Evolutionary conservation across 1,140 invertebrate species (phyloP).

Genomic region (Wiebesia pumilae): DNA sequence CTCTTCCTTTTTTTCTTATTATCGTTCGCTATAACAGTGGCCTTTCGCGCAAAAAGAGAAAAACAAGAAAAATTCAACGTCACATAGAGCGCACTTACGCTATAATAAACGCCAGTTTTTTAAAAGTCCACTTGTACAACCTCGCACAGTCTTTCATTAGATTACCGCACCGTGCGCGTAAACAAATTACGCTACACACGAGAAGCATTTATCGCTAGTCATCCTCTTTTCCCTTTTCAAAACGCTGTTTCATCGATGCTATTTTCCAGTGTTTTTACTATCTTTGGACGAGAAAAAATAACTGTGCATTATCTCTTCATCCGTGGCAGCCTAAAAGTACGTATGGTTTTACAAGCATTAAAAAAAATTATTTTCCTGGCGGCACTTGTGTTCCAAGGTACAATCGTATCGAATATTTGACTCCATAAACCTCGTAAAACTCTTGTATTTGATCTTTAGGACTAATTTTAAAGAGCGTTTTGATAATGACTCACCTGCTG

Average conservation of each 20-base stretch:
- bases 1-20: constrained; percentile 5
- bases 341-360: too few relatives aligned
- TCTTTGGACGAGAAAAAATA: neutral
- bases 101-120: constrained; percentile 14
- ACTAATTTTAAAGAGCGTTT: neutral
- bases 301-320: neutral
- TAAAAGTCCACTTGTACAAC: constrained; percentile 17
- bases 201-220: neutral
- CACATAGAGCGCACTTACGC: neutral
- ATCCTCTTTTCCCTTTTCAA: constrained; percentile 22
- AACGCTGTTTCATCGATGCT: constrained; percentile 4
- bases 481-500: neutral
- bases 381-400: too few relatives aligned
- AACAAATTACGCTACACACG: constrained; percentile 43
- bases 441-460: too few relatives aligned
- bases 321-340: neutral
- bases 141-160: constrained; percentile 31
- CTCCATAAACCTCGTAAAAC: too few relatives aligned
- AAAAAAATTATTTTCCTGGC: too few relatives aligned
- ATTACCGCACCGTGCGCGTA: constrained; percentile 32
- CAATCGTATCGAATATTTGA: too few relatives aligned
- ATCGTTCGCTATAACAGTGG: constrained; percentile 2
- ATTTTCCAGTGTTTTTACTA: constrained; percentile 7
- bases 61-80: constrained; percentile 18
- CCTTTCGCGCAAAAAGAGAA: constrained; percentile 19